These are phyloP conservation scores for Philopedon plagiatum DNA, from an alignment of 2,888 invertebrate species.

Conservation along the genomic window DNA sequence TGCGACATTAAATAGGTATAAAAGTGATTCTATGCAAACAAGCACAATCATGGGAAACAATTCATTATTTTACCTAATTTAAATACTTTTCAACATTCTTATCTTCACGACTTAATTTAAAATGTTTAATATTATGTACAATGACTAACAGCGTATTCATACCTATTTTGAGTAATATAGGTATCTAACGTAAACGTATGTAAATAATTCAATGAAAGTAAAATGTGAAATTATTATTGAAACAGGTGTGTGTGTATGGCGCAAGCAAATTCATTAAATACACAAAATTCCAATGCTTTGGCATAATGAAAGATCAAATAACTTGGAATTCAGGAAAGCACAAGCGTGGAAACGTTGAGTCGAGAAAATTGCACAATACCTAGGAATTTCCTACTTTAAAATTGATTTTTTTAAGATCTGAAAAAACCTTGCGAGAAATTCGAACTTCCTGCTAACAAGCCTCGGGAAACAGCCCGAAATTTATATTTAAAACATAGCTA, in stretches of 20 bases:
- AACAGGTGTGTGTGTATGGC: slow-evolving; percentile 16
- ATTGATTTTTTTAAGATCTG: slow-evolving; percentile 6
- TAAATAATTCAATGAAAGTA: background rate
- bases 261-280: background rate
- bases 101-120: too few species aligned
- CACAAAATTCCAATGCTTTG: background rate
- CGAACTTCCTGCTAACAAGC: background rate
- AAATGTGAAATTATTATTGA: slow-evolving; percentile 13
- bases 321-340: background rate
- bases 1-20: too few species aligned
- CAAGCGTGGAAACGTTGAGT: background rate
- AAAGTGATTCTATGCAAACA: too few species aligned
- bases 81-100: too few species aligned
- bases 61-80: too few species aligned
- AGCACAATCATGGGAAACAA: too few species aligned
- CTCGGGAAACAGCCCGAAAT: background rate
- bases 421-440: slow-evolving; percentile 13
- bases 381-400: slow-evolving; percentile 11
- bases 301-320: background rate
- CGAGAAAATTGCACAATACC: slow-evolving; percentile 25
- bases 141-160: too few species aligned
- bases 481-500: background rate
- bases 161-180: too few species aligned
- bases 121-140: too few species aligned
- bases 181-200: too few species aligned